Conservation (phyloP, 2,888 invertebrate genomes). For the Trimorus sp. region DNA sequence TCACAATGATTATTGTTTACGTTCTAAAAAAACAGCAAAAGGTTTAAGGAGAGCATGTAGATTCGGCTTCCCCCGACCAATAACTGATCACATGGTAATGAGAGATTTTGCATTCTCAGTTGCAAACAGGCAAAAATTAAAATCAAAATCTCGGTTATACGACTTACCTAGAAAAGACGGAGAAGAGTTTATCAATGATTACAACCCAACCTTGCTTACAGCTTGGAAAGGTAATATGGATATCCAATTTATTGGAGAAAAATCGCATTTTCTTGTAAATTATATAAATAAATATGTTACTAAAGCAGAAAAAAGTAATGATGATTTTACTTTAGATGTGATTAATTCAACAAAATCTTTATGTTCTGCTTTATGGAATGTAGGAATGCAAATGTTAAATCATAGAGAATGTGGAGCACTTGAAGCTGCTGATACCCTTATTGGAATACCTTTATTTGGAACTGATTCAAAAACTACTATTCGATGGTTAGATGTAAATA, state of each 20-base stretch:
- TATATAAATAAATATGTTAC: not conserved
- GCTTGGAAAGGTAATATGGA: conserved; percentile 2
- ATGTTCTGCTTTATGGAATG: conserved; percentile 69
- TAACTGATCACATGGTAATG: conserved; percentile 48
- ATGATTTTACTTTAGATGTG: not conserved
- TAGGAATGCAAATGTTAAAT: conserved; percentile 69
- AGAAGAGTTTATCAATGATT: conserved; percentile 61
- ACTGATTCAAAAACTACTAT: too few species aligned
- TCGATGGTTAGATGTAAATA: conserved; percentile 72
- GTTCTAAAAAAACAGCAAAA: conserved; percentile 44
- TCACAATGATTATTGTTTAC: conserved; percentile 26
- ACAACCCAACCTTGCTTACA: not conserved
- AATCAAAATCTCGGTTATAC: not conserved
- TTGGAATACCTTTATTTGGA: too few species aligned
- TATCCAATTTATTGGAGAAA: not conserved
- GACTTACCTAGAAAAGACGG: conserved; percentile 65
- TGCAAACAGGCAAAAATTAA: not conserved
- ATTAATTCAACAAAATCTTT: conserved; percentile 71
- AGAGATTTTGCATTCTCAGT: not conserved
- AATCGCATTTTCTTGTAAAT: not conserved
- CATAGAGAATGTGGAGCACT: conserved; percentile 68
- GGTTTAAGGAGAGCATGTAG: conserved; percentile 57
- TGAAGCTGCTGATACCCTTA: conserved; percentile 40
- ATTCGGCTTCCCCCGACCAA: conserved; percentile 66
- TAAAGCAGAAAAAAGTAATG: not conserved